Evolutionary conservation across 1,140 invertebrate species (phyloP).

Genomic region (Eueides isabella): DNA sequence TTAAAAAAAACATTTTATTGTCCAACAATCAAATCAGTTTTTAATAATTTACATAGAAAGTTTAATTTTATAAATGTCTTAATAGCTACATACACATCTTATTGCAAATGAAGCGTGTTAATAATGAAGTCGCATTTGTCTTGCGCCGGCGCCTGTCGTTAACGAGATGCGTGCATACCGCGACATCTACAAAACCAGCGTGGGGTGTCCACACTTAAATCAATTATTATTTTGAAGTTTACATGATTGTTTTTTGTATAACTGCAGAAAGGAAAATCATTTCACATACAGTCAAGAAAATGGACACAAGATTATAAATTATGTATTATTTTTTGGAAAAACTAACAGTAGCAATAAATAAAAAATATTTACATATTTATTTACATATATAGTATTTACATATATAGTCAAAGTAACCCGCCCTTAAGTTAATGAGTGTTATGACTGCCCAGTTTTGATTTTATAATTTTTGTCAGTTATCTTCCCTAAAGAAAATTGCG

Average conservation of each 20-base stretch:
- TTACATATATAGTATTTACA: too few relatives aligned
- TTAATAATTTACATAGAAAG: slow-evolving; percentile 20
- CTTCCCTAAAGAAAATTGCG: too few relatives aligned
- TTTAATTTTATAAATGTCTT: slow-evolving; percentile 18
- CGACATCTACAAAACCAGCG: slow-evolving; percentile 29
- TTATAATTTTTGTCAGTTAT: too few relatives aligned
- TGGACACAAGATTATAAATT: too few relatives aligned
- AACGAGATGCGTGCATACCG: slow-evolving; percentile 54
- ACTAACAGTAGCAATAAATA: too few relatives aligned
- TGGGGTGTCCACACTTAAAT: slow-evolving; percentile 35
- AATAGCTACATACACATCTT: slow-evolving; percentile 23
- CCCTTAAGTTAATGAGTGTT: too few relatives aligned
- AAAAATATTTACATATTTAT: too few relatives aligned
- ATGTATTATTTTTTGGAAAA: too few relatives aligned
- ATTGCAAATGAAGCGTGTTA: slow-evolving; percentile 54
- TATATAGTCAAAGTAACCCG: too few relatives aligned
- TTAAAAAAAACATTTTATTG: not conserved
- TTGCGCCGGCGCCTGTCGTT: slow-evolving; percentile 64
- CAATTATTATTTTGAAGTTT: slow-evolving; percentile 17
- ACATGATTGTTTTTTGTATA: not conserved
- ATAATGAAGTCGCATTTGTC: slow-evolving; percentile 71
- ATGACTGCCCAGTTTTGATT: too few relatives aligned
- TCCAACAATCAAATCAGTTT: too few relatives aligned
- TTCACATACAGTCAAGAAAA: not conserved
- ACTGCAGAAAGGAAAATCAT: not conserved